These are phyloP conservation scores for Xestia ashworthii DNA, from an alignment of 2,888 invertebrate species.

Conservation along the genomic window DNA sequence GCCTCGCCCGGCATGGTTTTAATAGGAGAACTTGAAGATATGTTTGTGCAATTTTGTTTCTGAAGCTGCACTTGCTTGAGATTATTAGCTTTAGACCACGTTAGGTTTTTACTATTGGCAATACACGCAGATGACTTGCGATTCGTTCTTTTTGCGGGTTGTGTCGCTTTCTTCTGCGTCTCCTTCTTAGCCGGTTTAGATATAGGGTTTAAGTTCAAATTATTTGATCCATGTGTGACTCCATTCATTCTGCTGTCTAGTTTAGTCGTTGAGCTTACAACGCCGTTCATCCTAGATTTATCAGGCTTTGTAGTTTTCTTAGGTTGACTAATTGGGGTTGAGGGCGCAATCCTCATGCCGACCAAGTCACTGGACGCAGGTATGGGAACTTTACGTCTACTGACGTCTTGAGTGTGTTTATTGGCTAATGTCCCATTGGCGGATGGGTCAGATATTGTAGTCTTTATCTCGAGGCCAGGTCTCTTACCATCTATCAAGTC, in stretches of 20 bases:
- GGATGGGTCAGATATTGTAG: constrained; percentile 80
- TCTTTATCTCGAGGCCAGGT: constrained; percentile 73
- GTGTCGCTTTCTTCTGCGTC: constrained; percentile 74
- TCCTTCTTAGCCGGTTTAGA: constrained; percentile 83
- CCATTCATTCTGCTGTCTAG: constrained; percentile 87
- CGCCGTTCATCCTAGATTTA: constrained; percentile 78
- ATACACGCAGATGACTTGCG: constrained; percentile 88
- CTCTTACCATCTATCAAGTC: constrained; percentile 81
- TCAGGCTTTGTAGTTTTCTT: constrained; percentile 80
- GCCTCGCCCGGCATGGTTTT: constrained; percentile 77
- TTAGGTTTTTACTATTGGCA: constrained; percentile 87
- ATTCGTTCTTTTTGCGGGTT: constrained; percentile 82
- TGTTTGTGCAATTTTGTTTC: constrained; percentile 84
- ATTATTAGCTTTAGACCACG: constrained; percentile 88
- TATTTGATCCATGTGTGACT: constrained; percentile 87
- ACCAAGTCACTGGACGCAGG: constrained; percentile 75
- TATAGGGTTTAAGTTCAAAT: constrained; percentile 81
- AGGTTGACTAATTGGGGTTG: constrained; percentile 74
- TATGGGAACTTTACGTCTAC: constrained; percentile 80
- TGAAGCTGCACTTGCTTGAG: constrained; percentile 86
- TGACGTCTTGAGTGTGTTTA: constrained; percentile 64
- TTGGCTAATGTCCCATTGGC: constrained; percentile 78
- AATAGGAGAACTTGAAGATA: constrained; percentile 71
- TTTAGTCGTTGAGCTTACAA: constrained; percentile 87
- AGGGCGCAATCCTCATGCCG: constrained; percentile 78